phyloP scores from a whole-genome alignment of 2,113 vertebrate genomes.

The Numida meleagris region DNA sequence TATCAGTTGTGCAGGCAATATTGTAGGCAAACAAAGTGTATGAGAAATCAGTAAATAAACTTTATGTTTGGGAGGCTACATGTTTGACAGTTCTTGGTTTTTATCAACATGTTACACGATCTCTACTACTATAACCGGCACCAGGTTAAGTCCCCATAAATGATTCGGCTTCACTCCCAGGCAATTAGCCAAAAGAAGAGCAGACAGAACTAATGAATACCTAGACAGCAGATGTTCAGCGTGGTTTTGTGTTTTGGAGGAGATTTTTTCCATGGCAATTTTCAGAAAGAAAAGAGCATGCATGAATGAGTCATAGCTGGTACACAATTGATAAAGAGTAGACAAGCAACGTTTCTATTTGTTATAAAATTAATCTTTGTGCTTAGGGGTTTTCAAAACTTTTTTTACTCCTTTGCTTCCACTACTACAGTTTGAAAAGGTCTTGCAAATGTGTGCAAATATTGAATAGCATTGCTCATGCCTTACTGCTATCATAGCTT shows the following conservation, averaged over 20 bases:
- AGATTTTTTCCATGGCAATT: conserved; percentile 49
- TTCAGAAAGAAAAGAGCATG: conserved; percentile 32
- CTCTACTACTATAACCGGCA: conserved; percentile 57
- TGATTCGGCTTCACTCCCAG: conserved; percentile 58
- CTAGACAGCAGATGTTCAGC: conserved; percentile 71
- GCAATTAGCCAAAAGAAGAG: conserved; percentile 70
- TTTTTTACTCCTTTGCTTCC: neutral
- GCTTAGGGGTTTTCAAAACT: conserved; percentile 21
- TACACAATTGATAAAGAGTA: conserved; percentile 45
- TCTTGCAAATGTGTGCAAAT: conserved; percentile 30
- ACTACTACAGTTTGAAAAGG: conserved; percentile 5
- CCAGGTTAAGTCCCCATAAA: conserved; percentile 60
- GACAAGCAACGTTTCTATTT: conserved; percentile 24
- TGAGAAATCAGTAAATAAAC: conserved; percentile 76
- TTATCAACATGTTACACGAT: conserved; percentile 62
- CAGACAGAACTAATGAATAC: conserved; percentile 71
- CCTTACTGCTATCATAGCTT: neutral
- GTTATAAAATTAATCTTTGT: conserved; percentile 32
- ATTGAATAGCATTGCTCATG: neutral
- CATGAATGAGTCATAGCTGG: conserved; percentile 35
- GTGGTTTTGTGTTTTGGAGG: conserved; percentile 50
- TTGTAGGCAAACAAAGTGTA: conserved; percentile 79
- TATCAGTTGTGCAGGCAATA: conserved; percentile 77
- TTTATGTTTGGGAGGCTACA: conserved; percentile 67
- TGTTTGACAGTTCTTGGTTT: conserved; percentile 47